phyloP scores from a whole-genome alignment of 2,888 invertebrate species.

The Polymixis flavicincta region DNA sequence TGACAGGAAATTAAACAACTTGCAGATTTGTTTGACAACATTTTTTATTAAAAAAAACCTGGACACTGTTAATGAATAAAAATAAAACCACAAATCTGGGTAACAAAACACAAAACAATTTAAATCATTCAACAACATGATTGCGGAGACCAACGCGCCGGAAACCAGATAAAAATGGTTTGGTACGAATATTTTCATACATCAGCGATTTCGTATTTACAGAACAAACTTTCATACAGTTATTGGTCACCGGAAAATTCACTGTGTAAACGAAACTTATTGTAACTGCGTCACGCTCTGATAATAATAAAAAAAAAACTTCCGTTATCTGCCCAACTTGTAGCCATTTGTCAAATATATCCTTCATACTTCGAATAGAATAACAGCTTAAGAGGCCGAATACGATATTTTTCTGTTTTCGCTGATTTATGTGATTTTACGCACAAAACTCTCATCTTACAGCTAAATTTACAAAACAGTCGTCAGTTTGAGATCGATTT shows the following conservation, averaged over 20 bases:
- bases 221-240: constrained; percentile 34
- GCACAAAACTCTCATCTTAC: too few species aligned
- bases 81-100: constrained; percentile 6
- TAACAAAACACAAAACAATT: constrained; percentile 13
- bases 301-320: constrained; percentile 57
- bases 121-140: constrained; percentile 33
- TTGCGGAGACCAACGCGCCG: constrained; percentile 11
- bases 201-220: constrained; percentile 40
- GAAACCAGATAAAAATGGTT: constrained; percentile 50
- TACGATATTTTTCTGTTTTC: too few species aligned
- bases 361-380: constrained; percentile 36
- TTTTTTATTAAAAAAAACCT: constrained; percentile 1
- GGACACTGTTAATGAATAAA: constrained; percentile 10
- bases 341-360: constrained; percentile 59
- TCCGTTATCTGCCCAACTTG: constrained; percentile 48
- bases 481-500: too few species aligned
- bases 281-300: constrained; percentile 53
- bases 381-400: constrained; percentile 25
- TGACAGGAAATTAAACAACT: background rate
- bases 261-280: constrained; percentile 49
- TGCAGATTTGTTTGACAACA: background rate
- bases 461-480: too few species aligned
- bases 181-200: constrained; percentile 41
- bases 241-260: constrained; percentile 49
- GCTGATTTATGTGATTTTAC: too few species aligned